Percentiles rank a stretch among this genome's conserved stretches.
Conservation (phyloP, 2,113 vertebrate genomes). For the Centropus unirufus region DNA sequence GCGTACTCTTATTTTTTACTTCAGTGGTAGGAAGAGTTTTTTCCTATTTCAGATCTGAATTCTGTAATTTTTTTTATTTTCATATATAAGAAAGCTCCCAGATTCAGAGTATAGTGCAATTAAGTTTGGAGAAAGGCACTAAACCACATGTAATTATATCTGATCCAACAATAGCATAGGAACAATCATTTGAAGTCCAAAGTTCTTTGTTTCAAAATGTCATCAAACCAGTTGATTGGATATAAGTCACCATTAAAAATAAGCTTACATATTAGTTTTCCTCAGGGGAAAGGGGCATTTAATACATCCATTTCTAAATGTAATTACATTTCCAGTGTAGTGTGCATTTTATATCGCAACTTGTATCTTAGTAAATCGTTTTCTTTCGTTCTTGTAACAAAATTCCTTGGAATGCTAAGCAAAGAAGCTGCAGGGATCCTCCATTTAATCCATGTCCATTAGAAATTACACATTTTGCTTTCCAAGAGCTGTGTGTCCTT, state of each 20-base stretch:
- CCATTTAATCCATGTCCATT: not conserved
- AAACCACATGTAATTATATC: not conserved
- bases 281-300: not conserved
- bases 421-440: not conserved
- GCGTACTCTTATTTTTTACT: not conserved
- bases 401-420: constrained; percentile 13
- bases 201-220: not conserved
- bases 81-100: not conserved
- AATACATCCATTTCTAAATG: constrained; percentile 3
- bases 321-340: constrained; percentile 27
- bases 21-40: not conserved
- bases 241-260: constrained; percentile 14
- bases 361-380: not conserved
- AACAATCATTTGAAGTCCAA: constrained; percentile 11
- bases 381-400: constrained; percentile 40
- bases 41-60: not conserved
- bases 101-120: not conserved
- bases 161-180: not conserved
- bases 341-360: not conserved
- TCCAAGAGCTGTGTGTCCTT: not conserved
- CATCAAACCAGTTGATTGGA: not conserved
- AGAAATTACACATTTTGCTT: constrained; percentile 22
- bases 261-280: constrained; percentile 21
- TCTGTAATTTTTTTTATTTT: not conserved
- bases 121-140: not conserved